Conservation (phyloP, 1,140 invertebrate species). For the Pseudomyrmex concolor region DNA sequence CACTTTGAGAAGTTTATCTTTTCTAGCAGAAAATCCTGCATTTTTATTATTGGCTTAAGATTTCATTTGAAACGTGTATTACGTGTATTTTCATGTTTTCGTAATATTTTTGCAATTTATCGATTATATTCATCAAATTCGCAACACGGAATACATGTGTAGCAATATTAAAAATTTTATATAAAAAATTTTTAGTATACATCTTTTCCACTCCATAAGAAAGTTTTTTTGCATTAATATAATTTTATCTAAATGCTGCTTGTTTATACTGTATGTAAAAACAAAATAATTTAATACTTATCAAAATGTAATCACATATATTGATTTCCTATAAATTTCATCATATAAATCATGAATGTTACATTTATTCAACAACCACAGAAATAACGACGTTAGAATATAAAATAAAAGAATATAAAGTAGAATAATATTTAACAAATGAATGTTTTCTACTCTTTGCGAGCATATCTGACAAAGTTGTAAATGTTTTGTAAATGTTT, state of each 20-base stretch:
- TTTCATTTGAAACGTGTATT: background rate
- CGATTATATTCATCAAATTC: background rate
- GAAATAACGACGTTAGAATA: background rate
- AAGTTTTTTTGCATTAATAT: too few species aligned
- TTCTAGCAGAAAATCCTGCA: background rate
- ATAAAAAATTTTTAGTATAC: too few species aligned
- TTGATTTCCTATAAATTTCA: background rate
- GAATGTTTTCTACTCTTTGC: background rate
- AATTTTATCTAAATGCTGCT: too few species aligned
- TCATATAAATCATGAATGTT: background rate
- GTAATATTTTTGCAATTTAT: background rate
- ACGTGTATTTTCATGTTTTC: background rate
- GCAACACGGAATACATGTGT: too few species aligned
- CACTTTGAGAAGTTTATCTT: conserved; percentile 29
- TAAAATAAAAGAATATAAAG: background rate
- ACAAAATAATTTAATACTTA: too few species aligned
- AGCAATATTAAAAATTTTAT: too few species aligned
- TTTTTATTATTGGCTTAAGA: background rate
- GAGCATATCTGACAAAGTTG: background rate
- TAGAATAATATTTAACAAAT: conserved; percentile 6
- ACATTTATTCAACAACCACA: background rate
- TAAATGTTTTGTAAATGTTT: background rate
- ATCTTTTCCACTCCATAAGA: too few species aligned
- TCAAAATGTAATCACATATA: background rate
- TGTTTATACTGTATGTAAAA: too few species aligned